Base-by-base conservation (phyloP, 2,797 vertebrate genomes). In the Parambassis ranga region DNA sequence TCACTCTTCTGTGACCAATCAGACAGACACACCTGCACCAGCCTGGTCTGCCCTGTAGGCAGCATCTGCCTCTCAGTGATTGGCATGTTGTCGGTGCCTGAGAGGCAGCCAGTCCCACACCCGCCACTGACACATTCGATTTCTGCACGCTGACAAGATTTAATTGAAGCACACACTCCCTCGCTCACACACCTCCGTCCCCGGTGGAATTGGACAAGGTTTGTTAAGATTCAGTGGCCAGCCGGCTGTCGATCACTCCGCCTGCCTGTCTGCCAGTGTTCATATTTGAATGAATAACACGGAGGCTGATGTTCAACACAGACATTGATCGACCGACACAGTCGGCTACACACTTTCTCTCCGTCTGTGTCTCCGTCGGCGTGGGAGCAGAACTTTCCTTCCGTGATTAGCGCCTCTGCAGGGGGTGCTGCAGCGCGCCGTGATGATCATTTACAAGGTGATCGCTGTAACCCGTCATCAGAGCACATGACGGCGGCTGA, bases 281-380 rank as follows among this genome's bases (percentile, higher is more conserved):
- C 67, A 50, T 56, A 73, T 75, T 59, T 67, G 59, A 77, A 82
- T 80, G 61, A 81, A 39, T 22, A 78, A 65, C 79, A 75, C 15
- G 14, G 31, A 36, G 63, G 41, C 57, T 43, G 61, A 66, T 79
- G 69, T 79, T 59, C 35, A 71, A 59, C 79, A 65, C 38, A 14
- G 43, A 74, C 71, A 61, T 3, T 62, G 73, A 85, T 81, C 43
- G 43, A 69, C 68, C 65, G 56, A 64, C 65, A 71, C 63, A 43
- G 59, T 10, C 73, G 19, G 9, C 53, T 55, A 11, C 53, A 36
- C 53, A 10, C 65, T 23, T 9, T 22, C 46, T 4, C 49, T 42
- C 53, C 16, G 31, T 18, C 47, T 57, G 39, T 16, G 31, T 18
- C 47, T 57, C 39, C 22, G 10, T 43, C 59, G 43, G 49, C 3